A percentile compares a stretch with the other conserved stretches of the same genome.
These are phyloP conservation scores for Spilosoma lubricipeda DNA, from an alignment of 2,888 invertebrate genomes.

Conservation along the genomic window DNA sequence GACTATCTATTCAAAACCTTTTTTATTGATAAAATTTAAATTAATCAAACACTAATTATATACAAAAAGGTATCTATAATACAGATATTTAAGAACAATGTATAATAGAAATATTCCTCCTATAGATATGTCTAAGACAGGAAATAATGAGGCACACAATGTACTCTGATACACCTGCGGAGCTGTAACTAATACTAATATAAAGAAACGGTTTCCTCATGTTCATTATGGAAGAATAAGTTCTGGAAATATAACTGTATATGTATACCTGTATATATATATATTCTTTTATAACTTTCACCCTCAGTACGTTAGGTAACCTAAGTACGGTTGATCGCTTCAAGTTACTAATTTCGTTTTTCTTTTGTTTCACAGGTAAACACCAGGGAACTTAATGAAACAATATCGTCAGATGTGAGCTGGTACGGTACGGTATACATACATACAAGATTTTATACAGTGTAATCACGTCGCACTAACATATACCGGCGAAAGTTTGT, in stretches of 20 bases:
- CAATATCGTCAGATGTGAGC: background rate
- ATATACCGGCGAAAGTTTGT: no score
- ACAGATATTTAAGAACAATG: background rate
- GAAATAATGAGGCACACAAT: no score
- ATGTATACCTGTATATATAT: background rate
- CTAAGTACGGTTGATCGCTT: background rate
- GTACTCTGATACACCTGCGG: no score
- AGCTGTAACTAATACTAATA: no score
- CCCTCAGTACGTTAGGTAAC: background rate
- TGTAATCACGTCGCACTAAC: no score
- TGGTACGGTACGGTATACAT: background rate
- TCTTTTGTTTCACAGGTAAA: conserved; percentile 20
- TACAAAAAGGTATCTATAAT: background rate
- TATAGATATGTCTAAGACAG: background rate
- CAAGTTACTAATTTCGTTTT: conserved; percentile 3
- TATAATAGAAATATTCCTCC: background rate
- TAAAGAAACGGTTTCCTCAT: no score
- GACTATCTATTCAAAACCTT: no score
- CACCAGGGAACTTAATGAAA: background rate
- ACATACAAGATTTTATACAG: no score
- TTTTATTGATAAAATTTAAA: no score
- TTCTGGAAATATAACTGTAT: background rate
- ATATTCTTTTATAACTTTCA: background rate
- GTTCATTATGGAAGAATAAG: no score
- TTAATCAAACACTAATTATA: no score